phyloP scores from a whole-genome alignment of 2,888 invertebrate species.

The Halictus ligatus region DNA sequence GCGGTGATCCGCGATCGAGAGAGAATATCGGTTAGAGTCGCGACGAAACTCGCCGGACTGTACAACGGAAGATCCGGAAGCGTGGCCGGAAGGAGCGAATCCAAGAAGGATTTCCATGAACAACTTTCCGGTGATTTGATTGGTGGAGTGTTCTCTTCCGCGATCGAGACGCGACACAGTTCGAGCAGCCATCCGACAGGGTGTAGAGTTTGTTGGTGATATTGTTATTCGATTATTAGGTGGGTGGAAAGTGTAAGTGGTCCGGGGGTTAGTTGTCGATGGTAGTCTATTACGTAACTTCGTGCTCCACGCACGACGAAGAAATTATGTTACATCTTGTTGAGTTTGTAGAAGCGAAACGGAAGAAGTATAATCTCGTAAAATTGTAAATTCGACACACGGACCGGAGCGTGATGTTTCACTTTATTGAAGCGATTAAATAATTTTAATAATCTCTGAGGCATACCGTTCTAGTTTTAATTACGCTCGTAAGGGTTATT shows the following conservation, averaged over 20 bases:
- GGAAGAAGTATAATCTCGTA: background rate
- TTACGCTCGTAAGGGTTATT: too few species aligned
- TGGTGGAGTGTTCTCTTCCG: background rate
- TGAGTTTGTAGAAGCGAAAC: background rate
- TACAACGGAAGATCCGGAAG: background rate
- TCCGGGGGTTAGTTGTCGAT: background rate
- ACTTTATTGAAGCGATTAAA: background rate
- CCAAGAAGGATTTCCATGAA: background rate
- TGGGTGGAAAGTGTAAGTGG: background rate
- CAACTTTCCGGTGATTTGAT: background rate
- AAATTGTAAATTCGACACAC: background rate
- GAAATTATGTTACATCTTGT: background rate
- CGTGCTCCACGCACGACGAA: background rate
- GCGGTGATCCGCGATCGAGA: background rate
- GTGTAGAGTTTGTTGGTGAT: background rate
- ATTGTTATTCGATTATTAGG: background rate
- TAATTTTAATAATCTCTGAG: background rate
- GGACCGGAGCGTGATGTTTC: background rate
- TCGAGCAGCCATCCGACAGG: background rate
- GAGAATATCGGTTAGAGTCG: background rate
- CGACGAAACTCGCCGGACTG: conserved; percentile 6
- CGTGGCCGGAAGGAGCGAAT: background rate
- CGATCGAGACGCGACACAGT: background rate
- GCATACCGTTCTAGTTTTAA: background rate
- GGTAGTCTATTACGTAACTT: background rate